Evolutionary conservation across 2,888 invertebrate species (phyloP), one percentile per base, ranked within the genome.

Genomic region (Cheilosia vernalis): DNA sequence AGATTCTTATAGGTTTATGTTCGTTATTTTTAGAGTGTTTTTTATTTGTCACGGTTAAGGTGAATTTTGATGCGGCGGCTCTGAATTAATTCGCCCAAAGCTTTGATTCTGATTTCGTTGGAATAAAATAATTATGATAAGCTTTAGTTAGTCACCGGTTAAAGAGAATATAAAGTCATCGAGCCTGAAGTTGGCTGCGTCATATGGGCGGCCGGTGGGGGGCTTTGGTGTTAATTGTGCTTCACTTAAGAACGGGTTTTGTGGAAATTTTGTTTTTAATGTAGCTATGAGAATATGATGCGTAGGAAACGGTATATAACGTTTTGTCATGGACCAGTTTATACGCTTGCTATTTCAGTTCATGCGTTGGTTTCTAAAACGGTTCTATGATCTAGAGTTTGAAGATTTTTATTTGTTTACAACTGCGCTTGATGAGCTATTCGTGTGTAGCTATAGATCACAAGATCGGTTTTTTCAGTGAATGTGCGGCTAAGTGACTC

Each of bases 1-100:
- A 55, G 47, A 33, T 70, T 78, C 78, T 78, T 78, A 78, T 78
- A 78, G 67, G n/a, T 58, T 53, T 53, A 40, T 17, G n/a, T 2
- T 42, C n/a, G 30, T 4, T 61, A 21, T 10, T 33, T 15, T 44
- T 19, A 15, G 21, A 56, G 30, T 27, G 21, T 9, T 30, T n/a
- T 24, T 40, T 53, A 21, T 51, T 67, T 10, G 27, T 67, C 44
- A 61, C 13, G 19, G 21, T 37, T 55, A 9, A 33, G 21, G 19
- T 44, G 73, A 63, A 44, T 64, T 21, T 19, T 33, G 37, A 33
- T 5, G 9, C 30, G 74, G 49, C 24, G 74, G 4, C 9, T 47
- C 47, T 47, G 9, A 47, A 47, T 47, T 47, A 19, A 47, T 47
- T 13, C 10, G 17, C 47, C 0, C 47, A 17, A 47, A 7, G 47